A percentile compares a stretch with the other conserved stretches of the same genome.
Conservation (phyloP, 2,113 vertebrate genomes). For the Hydropotes inermis region DNA sequence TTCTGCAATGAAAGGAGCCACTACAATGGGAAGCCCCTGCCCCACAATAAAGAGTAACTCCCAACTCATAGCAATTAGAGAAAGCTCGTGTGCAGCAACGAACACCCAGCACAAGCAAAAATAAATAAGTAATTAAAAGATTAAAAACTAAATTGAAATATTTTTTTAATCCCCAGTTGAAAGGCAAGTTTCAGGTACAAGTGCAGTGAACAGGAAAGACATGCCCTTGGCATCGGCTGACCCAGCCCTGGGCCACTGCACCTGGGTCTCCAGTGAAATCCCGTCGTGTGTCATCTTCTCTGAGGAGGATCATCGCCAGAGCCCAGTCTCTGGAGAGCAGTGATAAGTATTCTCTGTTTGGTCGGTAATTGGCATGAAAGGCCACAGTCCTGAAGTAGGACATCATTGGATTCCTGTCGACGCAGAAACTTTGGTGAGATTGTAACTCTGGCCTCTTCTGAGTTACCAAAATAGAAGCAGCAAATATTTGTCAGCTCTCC, state of each 20-base stretch:
- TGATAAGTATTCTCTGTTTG: background rate
- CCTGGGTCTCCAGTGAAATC: background rate
- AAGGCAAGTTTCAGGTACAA: background rate
- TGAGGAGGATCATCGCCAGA: fast-evolving
- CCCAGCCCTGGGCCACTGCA: background rate
- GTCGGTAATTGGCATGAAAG: background rate
- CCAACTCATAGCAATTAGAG: background rate
- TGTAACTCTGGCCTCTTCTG: background rate
- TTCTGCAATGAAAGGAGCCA: background rate
- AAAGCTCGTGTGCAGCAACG: fast-evolving
- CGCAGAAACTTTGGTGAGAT: background rate
- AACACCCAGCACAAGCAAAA: background rate
- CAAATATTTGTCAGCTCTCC: background rate
- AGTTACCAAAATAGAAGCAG: background rate
- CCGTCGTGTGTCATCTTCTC: background rate
- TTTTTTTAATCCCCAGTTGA: background rate
- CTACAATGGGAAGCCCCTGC: background rate
- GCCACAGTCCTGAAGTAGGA: too few relatives aligned
- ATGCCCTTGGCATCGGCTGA: background rate
- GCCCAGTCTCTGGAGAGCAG: background rate
- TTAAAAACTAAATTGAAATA: background rate
- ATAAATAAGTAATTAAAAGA: background rate
- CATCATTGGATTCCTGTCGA: background rate
- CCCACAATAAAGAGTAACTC: background rate
- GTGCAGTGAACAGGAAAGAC: background rate